phyloP scores from a whole-genome alignment of 2,797 vertebrate species.

The Iguana delicatissima region DNA sequence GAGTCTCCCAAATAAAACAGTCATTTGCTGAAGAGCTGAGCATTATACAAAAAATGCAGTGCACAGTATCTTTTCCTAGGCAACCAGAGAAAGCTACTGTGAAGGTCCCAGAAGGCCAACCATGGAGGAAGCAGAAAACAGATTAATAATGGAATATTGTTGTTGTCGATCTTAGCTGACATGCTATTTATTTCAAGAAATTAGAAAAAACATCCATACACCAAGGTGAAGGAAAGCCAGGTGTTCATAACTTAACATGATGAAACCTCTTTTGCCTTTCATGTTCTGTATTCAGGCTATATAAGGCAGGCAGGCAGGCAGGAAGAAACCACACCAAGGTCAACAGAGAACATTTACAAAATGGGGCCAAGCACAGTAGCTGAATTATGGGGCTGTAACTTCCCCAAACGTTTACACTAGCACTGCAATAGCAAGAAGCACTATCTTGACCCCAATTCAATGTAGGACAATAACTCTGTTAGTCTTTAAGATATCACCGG shows the following conservation, averaged over 20 bases:
- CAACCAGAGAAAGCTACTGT: no score
- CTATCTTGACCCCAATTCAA: neutral
- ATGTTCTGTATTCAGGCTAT: slow-evolving; percentile 25
- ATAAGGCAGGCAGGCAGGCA: neutral
- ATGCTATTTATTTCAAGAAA: neutral
- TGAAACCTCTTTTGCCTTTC: slow-evolving; percentile 42
- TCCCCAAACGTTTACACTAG: neutral
- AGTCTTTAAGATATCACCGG: neutral
- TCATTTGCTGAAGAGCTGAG: no score
- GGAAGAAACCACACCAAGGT: slow-evolving; percentile 52
- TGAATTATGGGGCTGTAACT: neutral
- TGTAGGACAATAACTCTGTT: neutral
- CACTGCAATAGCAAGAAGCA: neutral
- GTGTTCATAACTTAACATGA: fast-evolving
- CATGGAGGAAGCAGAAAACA: no score
- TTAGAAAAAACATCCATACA: neutral
- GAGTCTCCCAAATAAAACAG: no score
- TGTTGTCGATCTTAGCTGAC: no score
- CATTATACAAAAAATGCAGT: no score
- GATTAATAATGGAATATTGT: no score
- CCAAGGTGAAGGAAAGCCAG: slow-evolving; percentile 7
- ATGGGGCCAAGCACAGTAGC: neutral
- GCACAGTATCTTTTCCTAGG: no score
- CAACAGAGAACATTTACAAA: slow-evolving; percentile 39
- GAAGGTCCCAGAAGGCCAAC: no score